phyloP scores from a whole-genome alignment of 1,140 invertebrate species.

The Anastrepha obliqua region DNA sequence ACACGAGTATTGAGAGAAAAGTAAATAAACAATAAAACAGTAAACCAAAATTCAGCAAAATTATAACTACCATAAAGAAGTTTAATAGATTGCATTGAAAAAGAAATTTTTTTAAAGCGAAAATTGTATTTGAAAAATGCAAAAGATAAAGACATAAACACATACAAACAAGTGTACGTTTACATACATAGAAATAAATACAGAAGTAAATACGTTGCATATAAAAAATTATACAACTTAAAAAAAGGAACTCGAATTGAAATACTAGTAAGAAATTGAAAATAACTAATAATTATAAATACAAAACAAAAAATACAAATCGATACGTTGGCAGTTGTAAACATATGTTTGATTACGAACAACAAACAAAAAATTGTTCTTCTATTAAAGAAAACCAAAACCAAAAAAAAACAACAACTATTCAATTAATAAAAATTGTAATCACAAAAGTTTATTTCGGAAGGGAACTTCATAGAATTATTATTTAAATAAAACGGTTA shows the following conservation, averaged over 20 bases:
- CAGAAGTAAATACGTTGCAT: not conserved
- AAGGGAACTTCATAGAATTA: constrained; percentile 46
- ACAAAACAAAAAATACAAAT: not conserved
- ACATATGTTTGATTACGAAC: constrained; percentile 33
- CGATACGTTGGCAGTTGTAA: not conserved
- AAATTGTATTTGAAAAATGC: not conserved
- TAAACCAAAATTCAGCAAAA: not conserved
- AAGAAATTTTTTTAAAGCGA: not conserved
- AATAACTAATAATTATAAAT: constrained; percentile 9
- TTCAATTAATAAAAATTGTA: constrained; percentile 44
- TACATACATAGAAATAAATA: not conserved
- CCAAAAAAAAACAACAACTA: not conserved
- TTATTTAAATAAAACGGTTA: constrained; percentile 51
- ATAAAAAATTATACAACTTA: not conserved
- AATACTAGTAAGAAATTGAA: not conserved
- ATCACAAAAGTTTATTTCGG: constrained; percentile 40
- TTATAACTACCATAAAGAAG: not conserved
- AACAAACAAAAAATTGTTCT: not conserved
- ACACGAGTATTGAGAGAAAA: not conserved
- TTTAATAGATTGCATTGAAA: not conserved
- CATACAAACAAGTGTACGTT: not conserved
- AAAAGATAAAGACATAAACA: not conserved
- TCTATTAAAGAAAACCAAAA: not conserved
- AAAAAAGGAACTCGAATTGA: constrained; percentile 37
- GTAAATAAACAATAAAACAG: not conserved